These are phyloP conservation scores for Anastrepha obliqua DNA, from an alignment of 1,140 invertebrate genomes.

Conservation along the genomic window DNA sequence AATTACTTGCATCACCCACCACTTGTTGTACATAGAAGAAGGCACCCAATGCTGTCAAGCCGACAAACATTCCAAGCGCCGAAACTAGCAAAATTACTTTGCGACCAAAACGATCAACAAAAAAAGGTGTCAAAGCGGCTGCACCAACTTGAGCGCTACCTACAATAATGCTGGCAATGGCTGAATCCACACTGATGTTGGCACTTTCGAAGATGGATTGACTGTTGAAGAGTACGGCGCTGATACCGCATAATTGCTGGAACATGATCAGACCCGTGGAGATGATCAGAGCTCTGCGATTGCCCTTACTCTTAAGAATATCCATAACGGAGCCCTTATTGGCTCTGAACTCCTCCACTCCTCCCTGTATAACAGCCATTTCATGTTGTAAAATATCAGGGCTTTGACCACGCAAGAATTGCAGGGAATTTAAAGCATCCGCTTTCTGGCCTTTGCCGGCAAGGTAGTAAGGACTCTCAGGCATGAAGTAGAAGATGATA, in stretches of 20 bases:
- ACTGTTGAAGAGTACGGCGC: conserved; percentile 89
- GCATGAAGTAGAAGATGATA: conserved; percentile 83
- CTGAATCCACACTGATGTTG: conserved; percentile 77
- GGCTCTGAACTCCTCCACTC: conserved; percentile 77
- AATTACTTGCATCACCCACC: conserved; percentile 73
- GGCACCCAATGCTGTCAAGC: conserved; percentile 77
- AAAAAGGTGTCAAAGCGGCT: conserved; percentile 80
- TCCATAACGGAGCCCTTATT: conserved; percentile 77
- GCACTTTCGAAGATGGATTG: conserved; percentile 82
- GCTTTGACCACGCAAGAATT: conserved; percentile 80
- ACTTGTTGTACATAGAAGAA: conserved; percentile 79
- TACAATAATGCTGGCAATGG: conserved; percentile 85
- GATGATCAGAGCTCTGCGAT: conserved; percentile 81
- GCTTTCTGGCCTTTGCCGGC: conserved; percentile 78
- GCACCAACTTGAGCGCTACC: conserved; percentile 81
- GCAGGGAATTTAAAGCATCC: conserved; percentile 80
- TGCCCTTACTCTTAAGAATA: conserved; percentile 77
- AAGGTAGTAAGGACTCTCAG: conserved; percentile 87
- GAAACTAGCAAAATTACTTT: conserved; percentile 83
- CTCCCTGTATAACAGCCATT: conserved; percentile 76
- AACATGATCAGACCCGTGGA: conserved; percentile 83
- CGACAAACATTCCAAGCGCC: conserved; percentile 79
- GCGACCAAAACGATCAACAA: conserved; percentile 86
- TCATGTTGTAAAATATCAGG: conserved; percentile 78
- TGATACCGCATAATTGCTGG: conserved; percentile 89